A percentile compares a stretch with the other conserved stretches of the same genome.
phyloP scores from a whole-genome alignment of 1,140 invertebrate genomes.

The Drosophila malerkotliana region DNA sequence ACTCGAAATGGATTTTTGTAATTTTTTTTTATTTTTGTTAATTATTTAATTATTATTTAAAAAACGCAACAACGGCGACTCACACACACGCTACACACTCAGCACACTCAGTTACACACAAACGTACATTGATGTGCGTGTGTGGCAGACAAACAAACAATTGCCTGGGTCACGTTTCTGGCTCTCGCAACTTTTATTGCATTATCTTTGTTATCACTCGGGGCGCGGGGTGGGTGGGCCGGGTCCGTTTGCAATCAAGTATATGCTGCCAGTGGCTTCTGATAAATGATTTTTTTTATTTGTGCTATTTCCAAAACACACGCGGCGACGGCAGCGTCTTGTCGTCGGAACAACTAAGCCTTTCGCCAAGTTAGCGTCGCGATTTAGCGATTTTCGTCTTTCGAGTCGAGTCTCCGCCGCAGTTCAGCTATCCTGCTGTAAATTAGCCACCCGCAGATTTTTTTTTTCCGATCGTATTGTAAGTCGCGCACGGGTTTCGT shows the following conservation, averaged over 20 bases:
- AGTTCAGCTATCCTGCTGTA: neutral
- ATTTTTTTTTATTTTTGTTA: conserved; percentile 28
- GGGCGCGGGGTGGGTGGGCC: conserved; percentile 23
- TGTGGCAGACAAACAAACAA: conserved; percentile 52
- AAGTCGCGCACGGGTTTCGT: neutral
- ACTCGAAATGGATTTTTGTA: conserved; percentile 35
- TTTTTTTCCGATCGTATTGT: neutral
- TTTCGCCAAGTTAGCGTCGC: neutral
- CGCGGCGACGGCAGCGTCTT: conserved; percentile 14
- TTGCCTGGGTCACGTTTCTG: conserved; percentile 73
- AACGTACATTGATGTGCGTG: conserved; percentile 10
- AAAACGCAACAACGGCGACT: conserved; percentile 36
- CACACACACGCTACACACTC: conserved; percentile 33
- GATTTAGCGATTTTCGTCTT: neutral
- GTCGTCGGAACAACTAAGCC: neutral
- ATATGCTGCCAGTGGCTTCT: neutral
- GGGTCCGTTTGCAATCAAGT: conserved; percentile 9
- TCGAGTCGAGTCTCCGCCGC: neutral
- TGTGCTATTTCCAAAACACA: conserved; percentile 27
- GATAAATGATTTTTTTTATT: neutral
- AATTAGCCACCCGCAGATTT: neutral
- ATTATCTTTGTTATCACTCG: conserved; percentile 72
- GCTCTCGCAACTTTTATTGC: conserved; percentile 48
- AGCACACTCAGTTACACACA: conserved; percentile 23
- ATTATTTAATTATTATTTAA: conserved; percentile 30